These are phyloP conservation scores for Hoplostethus atlanticus DNA, from an alignment of 2,797 vertebrate species.

Conservation along the genomic window DNA sequence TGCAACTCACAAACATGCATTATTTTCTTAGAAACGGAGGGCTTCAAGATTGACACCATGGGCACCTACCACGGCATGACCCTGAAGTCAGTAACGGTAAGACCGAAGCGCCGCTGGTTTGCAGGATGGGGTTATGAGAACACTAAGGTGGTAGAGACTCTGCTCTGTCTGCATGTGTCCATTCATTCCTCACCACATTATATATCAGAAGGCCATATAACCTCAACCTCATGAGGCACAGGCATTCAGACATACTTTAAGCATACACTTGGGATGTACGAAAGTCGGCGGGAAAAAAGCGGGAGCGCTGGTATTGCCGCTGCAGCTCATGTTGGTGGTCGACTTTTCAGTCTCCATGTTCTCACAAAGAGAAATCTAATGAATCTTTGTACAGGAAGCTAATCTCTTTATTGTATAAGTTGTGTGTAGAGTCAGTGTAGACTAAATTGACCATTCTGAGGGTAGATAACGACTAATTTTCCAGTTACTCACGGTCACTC, in stretches of 20 bases:
- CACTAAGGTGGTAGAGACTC: not conserved
- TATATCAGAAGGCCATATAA: not conserved
- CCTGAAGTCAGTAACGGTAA: slow-evolving; percentile 98
- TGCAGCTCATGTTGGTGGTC: no score
- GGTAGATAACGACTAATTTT: no score
- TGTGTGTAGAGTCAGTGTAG: no score
- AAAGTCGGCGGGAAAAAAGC: no score
- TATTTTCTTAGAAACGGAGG: slow-evolving; percentile 92
- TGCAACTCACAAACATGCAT: not conserved
- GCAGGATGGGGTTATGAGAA: not conserved
- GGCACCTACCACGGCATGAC: slow-evolving; percentile 99
- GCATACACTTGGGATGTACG: no score
- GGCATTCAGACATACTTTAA: not conserved
- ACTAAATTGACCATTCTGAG: no score
- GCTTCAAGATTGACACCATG: slow-evolving; percentile 99
- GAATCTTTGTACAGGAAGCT: no score
- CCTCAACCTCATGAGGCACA: not conserved
- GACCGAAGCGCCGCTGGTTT: slow-evolving; percentile 48
- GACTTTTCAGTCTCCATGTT: no score
- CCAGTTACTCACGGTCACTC: no score
- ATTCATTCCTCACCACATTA: not conserved
- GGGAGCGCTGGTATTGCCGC: no score
- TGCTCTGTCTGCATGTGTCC: not conserved
- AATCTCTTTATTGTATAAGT: no score
- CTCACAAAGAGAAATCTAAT: no score